These are phyloP conservation scores for Delphinapterus leucas DNA, from an alignment of 2,113 vertebrate species.

Conservation along the genomic window DNA sequence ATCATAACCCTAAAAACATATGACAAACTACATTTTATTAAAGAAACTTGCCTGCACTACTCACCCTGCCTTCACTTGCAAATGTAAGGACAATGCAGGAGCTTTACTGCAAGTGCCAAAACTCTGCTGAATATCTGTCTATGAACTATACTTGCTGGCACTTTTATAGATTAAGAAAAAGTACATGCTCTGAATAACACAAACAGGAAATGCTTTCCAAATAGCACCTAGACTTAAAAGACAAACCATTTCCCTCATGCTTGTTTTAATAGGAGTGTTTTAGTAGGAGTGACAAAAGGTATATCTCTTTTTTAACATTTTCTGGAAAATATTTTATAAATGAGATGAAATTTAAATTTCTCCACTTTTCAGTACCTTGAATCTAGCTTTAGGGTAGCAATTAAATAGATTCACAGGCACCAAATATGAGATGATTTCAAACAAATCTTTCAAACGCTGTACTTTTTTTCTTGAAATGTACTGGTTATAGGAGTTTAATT, in stretches of 20 bases:
- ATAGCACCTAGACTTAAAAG: slow-evolving; percentile 39
- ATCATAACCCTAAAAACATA: slow-evolving; percentile 75
- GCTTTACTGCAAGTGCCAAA: slow-evolving; percentile 63
- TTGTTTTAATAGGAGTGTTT: slow-evolving; percentile 58
- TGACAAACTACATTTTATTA: slow-evolving; percentile 76
- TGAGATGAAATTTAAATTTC: slow-evolving; percentile 44
- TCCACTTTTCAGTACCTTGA: neutral
- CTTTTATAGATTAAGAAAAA: slow-evolving; percentile 70
- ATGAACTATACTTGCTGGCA: slow-evolving; percentile 57
- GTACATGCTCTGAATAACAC: slow-evolving; percentile 63
- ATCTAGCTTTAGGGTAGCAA: slow-evolving; percentile 49
- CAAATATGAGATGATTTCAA: slow-evolving; percentile 54
- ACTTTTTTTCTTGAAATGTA: slow-evolving; percentile 1
- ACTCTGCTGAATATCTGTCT: slow-evolving; percentile 72
- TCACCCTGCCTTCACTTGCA: slow-evolving; percentile 41
- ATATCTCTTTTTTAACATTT: slow-evolving; percentile 20
- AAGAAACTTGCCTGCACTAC: slow-evolving; percentile 65
- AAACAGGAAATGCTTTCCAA: slow-evolving; percentile 56
- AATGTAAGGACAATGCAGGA: slow-evolving; percentile 70
- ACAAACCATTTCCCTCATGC: slow-evolving; percentile 52
- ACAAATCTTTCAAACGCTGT: neutral
- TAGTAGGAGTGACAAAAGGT: slow-evolving; percentile 55
- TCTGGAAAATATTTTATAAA: slow-evolving; percentile 68
- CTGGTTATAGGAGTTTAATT: neutral
- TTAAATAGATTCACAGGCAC: slow-evolving; percentile 28